These are phyloP conservation scores for Odontomachus brunneus DNA, from an alignment of 1,140 invertebrate species.

Conservation along the genomic window DNA sequence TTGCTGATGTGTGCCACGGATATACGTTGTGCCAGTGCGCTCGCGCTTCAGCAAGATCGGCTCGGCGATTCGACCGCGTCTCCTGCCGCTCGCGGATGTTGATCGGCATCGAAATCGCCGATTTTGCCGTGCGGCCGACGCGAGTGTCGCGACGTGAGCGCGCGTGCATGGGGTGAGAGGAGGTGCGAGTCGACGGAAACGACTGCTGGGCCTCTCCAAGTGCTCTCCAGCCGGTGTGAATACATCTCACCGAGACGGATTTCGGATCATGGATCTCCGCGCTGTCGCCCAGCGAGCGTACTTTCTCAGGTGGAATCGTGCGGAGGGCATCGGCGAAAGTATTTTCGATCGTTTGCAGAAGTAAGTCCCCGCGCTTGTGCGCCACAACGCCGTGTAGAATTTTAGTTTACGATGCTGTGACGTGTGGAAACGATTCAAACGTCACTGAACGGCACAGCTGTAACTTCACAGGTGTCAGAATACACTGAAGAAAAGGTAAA, in stretches of 20 bases:
- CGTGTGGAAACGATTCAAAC: neutral
- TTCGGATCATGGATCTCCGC: conserved; percentile 63
- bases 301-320: conserved; percentile 63
- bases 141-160: too few relatives aligned
- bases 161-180: neutral
- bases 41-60: conserved; percentile 29
- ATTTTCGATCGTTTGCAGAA: conserved; percentile 65
- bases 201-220: neutral
- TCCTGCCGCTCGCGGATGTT: neutral
- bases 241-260: too few relatives aligned
- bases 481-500: too few relatives aligned
- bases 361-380: conserved; percentile 49
- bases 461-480: too few relatives aligned
- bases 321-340: conserved; percentile 51
- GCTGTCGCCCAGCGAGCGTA: conserved; percentile 37
- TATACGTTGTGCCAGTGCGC: conserved; percentile 49
- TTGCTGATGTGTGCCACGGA: conserved; percentile 51
- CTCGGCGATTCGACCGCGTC: conserved; percentile 39
- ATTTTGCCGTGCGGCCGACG: conserved; percentile 22
- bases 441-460: too few relatives aligned
- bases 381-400: neutral
- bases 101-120: conserved; percentile 25
- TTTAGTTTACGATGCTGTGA: neutral
- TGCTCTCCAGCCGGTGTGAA: too few relatives aligned
- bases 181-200: conserved; percentile 1